Evolutionary conservation across 2,888 invertebrate species (phyloP), one percentile per base, ranked within the genome.

Genomic region (Helobdella robusta): DNA sequence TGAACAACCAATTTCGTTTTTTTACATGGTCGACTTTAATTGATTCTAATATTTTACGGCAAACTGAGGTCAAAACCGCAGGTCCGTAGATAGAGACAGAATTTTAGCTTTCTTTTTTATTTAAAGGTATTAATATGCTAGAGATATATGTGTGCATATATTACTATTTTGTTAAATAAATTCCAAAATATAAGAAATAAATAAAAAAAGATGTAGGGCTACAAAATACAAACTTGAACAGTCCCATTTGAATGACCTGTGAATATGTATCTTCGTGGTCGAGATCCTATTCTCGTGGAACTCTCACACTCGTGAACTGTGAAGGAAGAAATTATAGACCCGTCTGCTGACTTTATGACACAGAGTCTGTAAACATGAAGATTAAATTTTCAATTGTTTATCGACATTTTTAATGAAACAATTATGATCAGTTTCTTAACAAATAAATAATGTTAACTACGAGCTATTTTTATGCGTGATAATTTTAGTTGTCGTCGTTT

Each of bases 251-350:
- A 71, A 70, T 79, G 79, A 1, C 79, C 79, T 6, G 79, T 78
- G 71, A 77, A 79, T 48, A 77, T 72, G 68, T 76, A 78, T 52
- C 95, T 82, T 3, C 92, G 83, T 6, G 92, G 92, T 63, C 88
- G 81, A 11, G 89, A 89, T 1, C 90, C 91, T 88, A 91, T 89
- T 20, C 95, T 84, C 74, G 90, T 88, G 0, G 93, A 91, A 1
- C 94, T 94, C 79, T 97, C 97, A 79, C 95, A 95, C 80, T 97
- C 95, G 75, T 94, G 94, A 15, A 95, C 92, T 78, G 89, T 90
- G 82, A 95, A 97, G 20, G 93, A 90, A 64, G 91, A 92, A 65
- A 98, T 91, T 18, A 88, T 87, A 15, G 91, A 89, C 1, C 88
- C 87, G 82, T 97, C 97, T 23, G 95, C 92, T 23, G 71, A 72